Base-by-base conservation (phyloP, 2,888 invertebrate species). In the Erpobdella octoculata region DNA sequence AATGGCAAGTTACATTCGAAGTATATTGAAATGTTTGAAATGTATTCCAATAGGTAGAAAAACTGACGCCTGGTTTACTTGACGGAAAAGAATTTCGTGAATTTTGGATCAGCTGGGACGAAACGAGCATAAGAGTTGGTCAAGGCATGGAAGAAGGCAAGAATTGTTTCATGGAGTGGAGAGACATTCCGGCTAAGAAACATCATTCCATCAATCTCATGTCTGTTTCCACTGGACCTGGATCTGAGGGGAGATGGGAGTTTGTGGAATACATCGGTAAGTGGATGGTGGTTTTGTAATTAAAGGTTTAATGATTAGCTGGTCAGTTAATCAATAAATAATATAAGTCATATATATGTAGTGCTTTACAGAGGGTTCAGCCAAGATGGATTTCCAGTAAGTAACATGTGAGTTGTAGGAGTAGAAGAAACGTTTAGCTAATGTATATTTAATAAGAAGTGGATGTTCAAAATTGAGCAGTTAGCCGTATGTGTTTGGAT, bases 91-190 rank as follows among this genome's bases (percentile, higher is more conserved):
- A 81, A 12, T 78, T 79, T 69, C 77, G 79, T 12, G 77, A 78
- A 46, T 81, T 81, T 76, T 81, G 81, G 81, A 74, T 81, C 33
- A 79, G 78, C 69, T 81, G 81, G 81, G 77, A 77, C 18, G 75
- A 78, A 21, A 68, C 67, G 18, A 15, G 58, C 25, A 71, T 81
- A 6, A 77, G 79, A 48, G 80, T 81, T 8, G 81, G 81, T 9
- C 74, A 78, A 48, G 81, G 81, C 28, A 25, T 73, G 76, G 69
- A 69, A 5, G 53, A 46, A 67, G 80, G 79, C 6, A 74, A 77
- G 28, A 77, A 78, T 18, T 73, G 75, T 46, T 79, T 81, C 70
- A 73, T 81, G 25, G 75, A 75, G 15, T 80, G 79, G 78, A 8
- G 9, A 35, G 58, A 73, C 31, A 71, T 81, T 6, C 80, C 80